phyloP scores from a whole-genome alignment of 2,113 vertebrate genomes.

The Cyprinodon variegatus region DNA sequence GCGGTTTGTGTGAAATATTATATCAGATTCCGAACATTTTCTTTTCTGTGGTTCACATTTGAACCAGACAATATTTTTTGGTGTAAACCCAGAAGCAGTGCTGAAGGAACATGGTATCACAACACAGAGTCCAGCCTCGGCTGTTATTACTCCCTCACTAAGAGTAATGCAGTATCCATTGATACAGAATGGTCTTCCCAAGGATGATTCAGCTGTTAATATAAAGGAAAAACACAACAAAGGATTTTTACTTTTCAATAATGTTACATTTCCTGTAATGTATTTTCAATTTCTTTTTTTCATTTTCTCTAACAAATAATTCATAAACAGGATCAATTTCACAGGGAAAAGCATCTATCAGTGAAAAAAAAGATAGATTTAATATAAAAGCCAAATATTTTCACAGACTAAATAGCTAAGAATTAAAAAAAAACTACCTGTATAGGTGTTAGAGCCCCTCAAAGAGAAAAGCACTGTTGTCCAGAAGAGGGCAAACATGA shows the following conservation, averaged over 20 bases:
- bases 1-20: conserved; percentile 18
- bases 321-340: too few species aligned
- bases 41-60: not conserved
- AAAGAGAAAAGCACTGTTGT: conserved; percentile 14
- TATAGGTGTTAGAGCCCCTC: not conserved
- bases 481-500: conserved; percentile 51
- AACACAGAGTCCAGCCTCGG: conserved; percentile 57
- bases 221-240: not conserved
- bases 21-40: not conserved
- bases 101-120: conserved; percentile 54
- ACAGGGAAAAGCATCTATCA: not conserved
- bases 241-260: not conserved
- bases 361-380: not conserved
- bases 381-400: not conserved
- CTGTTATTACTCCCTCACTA: conserved; percentile 9
- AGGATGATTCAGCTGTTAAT: not conserved
- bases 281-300: too few species aligned
- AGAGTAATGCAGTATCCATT: conserved; percentile 10
- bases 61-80: conserved; percentile 42
- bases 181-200: rapidly evolving
- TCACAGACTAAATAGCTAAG: not conserved
- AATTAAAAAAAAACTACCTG: conserved; percentile 31
- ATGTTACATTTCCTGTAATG: not conserved
- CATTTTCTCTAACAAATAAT: too few species aligned
- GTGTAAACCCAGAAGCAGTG: rapidly evolving